Percentiles rank a stretch among this genome's conserved stretches.
These are phyloP conservation scores for Drosophila algonquin DNA, from an alignment of 2,888 invertebrate genomes.

Conservation along the genomic window DNA sequence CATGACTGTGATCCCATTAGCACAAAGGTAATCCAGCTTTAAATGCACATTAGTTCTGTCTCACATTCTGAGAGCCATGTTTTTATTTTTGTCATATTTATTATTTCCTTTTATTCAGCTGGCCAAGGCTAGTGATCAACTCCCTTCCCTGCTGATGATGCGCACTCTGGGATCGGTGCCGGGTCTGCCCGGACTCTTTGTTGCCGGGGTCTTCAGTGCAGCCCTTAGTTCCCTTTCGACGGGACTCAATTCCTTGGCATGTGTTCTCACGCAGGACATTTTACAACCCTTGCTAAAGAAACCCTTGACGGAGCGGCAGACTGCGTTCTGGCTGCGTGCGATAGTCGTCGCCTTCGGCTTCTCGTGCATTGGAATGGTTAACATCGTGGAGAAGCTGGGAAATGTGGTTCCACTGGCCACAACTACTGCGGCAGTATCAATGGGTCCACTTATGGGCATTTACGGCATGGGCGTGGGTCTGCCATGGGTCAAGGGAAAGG, in stretches of 20 bases:
- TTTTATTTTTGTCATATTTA: no score
- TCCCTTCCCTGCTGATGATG: slow-evolving; percentile 94
- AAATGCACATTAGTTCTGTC: no score
- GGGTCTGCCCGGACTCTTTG: slow-evolving; percentile 90
- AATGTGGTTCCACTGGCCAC: slow-evolving; percentile 87
- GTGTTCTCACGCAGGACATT: slow-evolving; percentile 86
- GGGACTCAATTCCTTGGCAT: no score
- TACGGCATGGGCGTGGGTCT: slow-evolving; percentile 88
- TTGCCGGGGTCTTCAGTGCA: no score
- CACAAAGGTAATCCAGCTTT: slow-evolving; percentile 86
- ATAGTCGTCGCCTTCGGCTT: slow-evolving; percentile 88
- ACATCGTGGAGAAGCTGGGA: slow-evolving; percentile 89
- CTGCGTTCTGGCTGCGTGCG: slow-evolving; percentile 87
- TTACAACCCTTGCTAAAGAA: slow-evolving; percentile 87
- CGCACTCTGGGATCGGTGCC: slow-evolving; percentile 90
- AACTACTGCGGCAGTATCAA: slow-evolving; percentile 87
- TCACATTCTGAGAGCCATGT: no score
- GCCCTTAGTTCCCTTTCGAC: no score
- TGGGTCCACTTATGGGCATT: slow-evolving; percentile 89
- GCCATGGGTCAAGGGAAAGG: slow-evolving; percentile 88
- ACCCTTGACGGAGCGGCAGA: slow-evolving; percentile 85
- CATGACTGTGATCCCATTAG: slow-evolving; percentile 91
- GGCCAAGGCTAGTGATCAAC: slow-evolving; percentile 90
- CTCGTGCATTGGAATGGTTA: slow-evolving; percentile 87
- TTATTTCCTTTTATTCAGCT: slow-evolving; percentile 84